These are phyloP conservation scores for Oxyruncus cristatus DNA, from an alignment of 2,113 vertebrate genomes.

Conservation along the genomic window DNA sequence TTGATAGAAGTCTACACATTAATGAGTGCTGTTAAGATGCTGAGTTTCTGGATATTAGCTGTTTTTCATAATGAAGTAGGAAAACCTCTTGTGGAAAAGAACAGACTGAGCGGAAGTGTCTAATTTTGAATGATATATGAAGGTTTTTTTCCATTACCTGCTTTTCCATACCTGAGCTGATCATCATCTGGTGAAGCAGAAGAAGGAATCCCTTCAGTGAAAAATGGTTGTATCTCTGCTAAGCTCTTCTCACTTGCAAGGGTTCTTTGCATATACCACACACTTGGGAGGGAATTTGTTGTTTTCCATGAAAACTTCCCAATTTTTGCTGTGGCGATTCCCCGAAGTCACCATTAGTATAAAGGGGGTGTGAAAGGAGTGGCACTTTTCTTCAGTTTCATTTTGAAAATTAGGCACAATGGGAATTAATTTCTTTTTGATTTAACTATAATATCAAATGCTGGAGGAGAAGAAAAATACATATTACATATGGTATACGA, in stretches of 20 bases:
- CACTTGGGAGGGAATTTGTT: background rate
- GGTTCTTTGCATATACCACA: background rate
- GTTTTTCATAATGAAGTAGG: background rate
- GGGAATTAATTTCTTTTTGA: constrained; percentile 49
- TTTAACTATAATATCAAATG: constrained; percentile 49
- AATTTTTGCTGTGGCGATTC: constrained; percentile 23
- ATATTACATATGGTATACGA: background rate
- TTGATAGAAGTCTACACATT: background rate
- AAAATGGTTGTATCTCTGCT: background rate
- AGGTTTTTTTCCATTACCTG: background rate
- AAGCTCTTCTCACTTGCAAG: background rate
- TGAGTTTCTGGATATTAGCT: background rate
- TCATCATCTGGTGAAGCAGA: background rate
- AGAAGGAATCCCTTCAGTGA: background rate
- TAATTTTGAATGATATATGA: background rate
- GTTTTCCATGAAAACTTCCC: background rate
- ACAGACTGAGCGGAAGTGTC: background rate
- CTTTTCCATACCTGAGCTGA: background rate
- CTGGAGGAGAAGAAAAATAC: background rate
- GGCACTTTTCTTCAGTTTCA: constrained; percentile 6
- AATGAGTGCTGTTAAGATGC: background rate
- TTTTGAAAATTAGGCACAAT: constrained; percentile 58
- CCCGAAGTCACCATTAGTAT: constrained; percentile 28
- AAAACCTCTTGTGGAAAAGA: background rate
- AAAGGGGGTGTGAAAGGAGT: background rate